Evolutionary conservation across 1,140 invertebrate species (phyloP).

Genomic region (Megalopta genalis): DNA sequence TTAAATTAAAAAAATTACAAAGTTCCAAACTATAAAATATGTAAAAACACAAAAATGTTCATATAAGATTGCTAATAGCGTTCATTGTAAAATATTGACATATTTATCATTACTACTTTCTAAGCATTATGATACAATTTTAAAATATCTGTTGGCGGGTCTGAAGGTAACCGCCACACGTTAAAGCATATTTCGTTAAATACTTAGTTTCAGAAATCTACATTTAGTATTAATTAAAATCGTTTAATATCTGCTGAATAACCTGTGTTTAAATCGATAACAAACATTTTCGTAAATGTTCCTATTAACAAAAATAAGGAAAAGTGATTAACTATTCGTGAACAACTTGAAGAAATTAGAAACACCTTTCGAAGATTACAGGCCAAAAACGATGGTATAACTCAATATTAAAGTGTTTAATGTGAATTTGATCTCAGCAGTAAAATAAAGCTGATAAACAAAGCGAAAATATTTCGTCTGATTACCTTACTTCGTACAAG

Average conservation of each 20-base stretch:
- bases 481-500: background rate
- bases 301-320: background rate
- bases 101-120: too few species aligned
- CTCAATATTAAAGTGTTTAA: too few species aligned
- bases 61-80: too few species aligned
- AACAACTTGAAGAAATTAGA: conserved; percentile 4
- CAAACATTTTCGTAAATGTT: background rate
- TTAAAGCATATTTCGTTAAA: too few species aligned
- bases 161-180: too few species aligned
- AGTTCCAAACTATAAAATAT: too few species aligned
- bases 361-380: background rate
- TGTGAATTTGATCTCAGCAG: background rate
- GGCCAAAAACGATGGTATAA: background rate
- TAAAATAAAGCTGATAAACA: conserved; percentile 6
- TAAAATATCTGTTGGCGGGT: too few species aligned
- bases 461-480: conserved; percentile 7
- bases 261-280: background rate
- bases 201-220: too few species aligned
- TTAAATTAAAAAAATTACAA: too few species aligned
- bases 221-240: background rate
- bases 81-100: too few species aligned
- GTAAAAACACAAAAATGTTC: too few species aligned
- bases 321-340: background rate
- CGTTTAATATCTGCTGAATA: background rate
- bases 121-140: too few species aligned